Evolutionary conservation across 2,113 vertebrate genomes (phyloP).

Genomic region (Callipepla californica): DNA sequence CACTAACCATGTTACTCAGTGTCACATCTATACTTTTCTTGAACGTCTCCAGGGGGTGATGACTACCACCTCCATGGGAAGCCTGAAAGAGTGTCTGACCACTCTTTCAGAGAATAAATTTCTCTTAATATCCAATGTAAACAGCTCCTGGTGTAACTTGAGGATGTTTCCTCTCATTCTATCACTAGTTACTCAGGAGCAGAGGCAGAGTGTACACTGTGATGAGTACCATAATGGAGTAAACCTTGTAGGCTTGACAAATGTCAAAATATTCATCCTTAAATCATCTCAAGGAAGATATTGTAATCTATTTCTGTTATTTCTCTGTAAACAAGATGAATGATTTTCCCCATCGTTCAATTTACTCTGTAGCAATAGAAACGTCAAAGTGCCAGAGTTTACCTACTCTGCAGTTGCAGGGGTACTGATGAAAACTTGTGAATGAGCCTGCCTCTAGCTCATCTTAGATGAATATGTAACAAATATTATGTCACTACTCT

Average conservation of each 20-base stretch:
- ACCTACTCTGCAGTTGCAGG: rapidly evolving
- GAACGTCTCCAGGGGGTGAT: too few relatives aligned
- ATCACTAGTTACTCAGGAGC: too few relatives aligned
- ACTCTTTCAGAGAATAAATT: too few relatives aligned
- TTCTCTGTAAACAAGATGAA: background rate
- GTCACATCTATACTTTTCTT: too few relatives aligned
- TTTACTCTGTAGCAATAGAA: background rate
- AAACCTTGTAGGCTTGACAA: background rate
- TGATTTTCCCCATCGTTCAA: background rate
- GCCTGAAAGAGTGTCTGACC: too few relatives aligned
- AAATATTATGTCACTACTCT: background rate
- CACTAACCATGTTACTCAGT: too few relatives aligned
- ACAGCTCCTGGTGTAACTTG: too few relatives aligned
- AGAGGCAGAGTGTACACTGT: too few relatives aligned
- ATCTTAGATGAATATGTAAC: rapidly evolving
- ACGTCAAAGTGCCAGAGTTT: rapidly evolving
- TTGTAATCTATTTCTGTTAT: background rate
- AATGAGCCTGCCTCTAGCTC: background rate
- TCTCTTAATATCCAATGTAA: too few relatives aligned
- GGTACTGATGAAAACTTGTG: background rate
- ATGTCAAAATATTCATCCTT: background rate
- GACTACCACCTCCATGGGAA: too few relatives aligned
- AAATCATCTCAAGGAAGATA: background rate
- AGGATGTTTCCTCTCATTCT: too few relatives aligned
- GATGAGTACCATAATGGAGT: background rate